phyloP scores from a whole-genome alignment of 2,888 invertebrate species.

The Sylvicola fuscatus region DNA sequence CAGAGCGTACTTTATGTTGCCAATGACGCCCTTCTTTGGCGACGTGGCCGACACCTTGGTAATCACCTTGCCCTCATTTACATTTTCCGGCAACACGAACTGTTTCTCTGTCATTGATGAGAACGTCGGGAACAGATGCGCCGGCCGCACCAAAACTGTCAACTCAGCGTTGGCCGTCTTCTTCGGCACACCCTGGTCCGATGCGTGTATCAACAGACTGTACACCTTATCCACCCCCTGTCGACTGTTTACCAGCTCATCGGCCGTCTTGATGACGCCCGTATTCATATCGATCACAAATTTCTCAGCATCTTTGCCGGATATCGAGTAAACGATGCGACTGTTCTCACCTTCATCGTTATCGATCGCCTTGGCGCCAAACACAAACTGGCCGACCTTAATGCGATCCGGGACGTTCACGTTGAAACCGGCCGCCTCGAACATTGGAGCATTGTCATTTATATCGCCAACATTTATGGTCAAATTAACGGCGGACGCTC shows the following conservation, averaged over 20 bases:
- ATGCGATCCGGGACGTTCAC: slow-evolving; percentile 70
- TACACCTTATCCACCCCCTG: slow-evolving; percentile 37
- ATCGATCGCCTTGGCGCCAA: slow-evolving; percentile 75
- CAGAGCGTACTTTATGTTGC: slow-evolving; percentile 55
- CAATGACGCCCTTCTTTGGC: slow-evolving; percentile 52
- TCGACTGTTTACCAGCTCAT: slow-evolving; percentile 35
- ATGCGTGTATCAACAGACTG: slow-evolving; percentile 54
- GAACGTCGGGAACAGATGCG: slow-evolving; percentile 62
- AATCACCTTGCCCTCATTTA: slow-evolving; percentile 52
- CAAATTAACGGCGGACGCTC: slow-evolving; percentile 63
- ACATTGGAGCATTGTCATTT: slow-evolving; percentile 69
- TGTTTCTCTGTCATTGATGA: slow-evolving; percentile 44
- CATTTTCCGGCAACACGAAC: slow-evolving; percentile 63
- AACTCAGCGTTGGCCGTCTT: slow-evolving; percentile 55
- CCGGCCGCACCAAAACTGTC: slow-evolving; percentile 53
- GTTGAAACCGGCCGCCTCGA: slow-evolving; percentile 51
- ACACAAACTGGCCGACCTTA: slow-evolving; percentile 63
- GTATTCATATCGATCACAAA: slow-evolving; percentile 62
- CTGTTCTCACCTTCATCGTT: slow-evolving; percentile 66
- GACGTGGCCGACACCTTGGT: slow-evolving; percentile 59
- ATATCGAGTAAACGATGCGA: slow-evolving; percentile 55
- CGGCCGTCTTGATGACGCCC: slow-evolving; percentile 68
- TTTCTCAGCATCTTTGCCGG: slow-evolving; percentile 52
- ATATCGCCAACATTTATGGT: slow-evolving; percentile 61
- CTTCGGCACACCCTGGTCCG: slow-evolving; percentile 52